Evolutionary conservation across 1,140 invertebrate species (phyloP).

Genomic region (Meloidogyne chitwoodi): DNA sequence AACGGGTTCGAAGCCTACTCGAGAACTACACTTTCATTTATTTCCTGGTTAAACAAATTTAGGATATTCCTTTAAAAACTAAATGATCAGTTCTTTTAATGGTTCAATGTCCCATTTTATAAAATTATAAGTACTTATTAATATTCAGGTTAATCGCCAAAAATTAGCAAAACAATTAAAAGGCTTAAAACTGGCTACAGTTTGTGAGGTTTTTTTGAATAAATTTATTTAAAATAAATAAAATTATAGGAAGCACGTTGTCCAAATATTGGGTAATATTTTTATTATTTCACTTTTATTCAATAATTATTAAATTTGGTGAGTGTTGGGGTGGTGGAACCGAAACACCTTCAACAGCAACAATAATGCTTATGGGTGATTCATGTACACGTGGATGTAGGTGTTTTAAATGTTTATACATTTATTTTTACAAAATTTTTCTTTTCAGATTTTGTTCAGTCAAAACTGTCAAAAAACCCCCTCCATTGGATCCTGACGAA

Average conservation of each 20-base stretch:
- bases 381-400: conserved; percentile 62
- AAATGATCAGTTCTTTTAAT: no score
- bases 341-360: conserved; percentile 65
- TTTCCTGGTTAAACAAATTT: no score
- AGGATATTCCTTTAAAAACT: no score
- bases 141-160: conserved; percentile 68
- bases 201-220: conserved; percentile 72
- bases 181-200: conserved; percentile 85
- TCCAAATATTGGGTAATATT: conserved; percentile 84
- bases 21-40: no score
- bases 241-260: conserved; percentile 78
- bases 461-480: conserved; percentile 86
- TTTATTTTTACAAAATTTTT: conserved; percentile 5
- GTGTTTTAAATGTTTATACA: conserved; percentile 10
- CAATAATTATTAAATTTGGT: not conserved
- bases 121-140: no score
- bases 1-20: no score
- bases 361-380: conserved; percentile 67
- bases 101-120: no score
- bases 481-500: conserved; percentile 82
- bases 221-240: not conserved
- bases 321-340: conserved; percentile 86
- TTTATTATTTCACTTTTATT: not conserved
- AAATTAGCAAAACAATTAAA: conserved; percentile 81
- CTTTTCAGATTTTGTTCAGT: conserved; percentile 94